A percentile compares a stretch with the other conserved stretches of the same genome.
Conservation (phyloP, 2,113 vertebrate genomes). For the Leptocoma aspasia region DNA sequence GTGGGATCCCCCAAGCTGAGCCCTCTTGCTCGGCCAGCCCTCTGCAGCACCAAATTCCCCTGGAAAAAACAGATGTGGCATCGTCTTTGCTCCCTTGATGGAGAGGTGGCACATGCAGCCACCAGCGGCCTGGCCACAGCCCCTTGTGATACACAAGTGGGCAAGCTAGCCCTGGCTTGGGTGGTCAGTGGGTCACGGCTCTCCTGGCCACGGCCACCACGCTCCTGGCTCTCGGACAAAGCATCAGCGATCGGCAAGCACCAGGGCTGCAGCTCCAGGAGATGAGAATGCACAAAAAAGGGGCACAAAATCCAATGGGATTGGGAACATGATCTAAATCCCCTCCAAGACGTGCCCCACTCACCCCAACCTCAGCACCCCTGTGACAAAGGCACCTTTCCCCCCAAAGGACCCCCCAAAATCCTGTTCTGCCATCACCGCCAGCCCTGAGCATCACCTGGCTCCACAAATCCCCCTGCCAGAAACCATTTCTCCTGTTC, state of each 20-base stretch:
- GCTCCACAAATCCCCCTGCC: background rate
- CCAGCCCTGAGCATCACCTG: background rate
- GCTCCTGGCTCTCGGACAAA: background rate
- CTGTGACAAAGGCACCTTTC: background rate
- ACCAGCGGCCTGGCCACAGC: fast-evolving
- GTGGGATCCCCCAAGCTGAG: background rate
- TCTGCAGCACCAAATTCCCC: background rate
- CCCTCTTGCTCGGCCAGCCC: fast-evolving
- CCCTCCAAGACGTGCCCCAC: fast-evolving
- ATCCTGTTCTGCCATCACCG: fast-evolving
- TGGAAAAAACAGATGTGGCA: background rate
- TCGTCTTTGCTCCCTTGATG: fast-evolving
- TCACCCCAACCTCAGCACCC: background rate
- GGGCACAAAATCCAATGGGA: background rate
- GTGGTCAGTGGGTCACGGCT: background rate
- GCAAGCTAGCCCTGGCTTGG: background rate
- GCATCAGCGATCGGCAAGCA: fast-evolving
- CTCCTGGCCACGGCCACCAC: fast-evolving
- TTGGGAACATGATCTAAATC: fast-evolving
- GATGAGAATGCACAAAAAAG: background rate
- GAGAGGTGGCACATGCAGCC: fast-evolving
- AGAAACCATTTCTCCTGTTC: background rate
- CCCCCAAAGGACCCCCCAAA: background rate
- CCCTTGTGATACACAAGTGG: background rate
- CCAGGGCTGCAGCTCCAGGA: background rate